Evolutionary conservation across 2,888 invertebrate species (phyloP).

Genomic region (Iselma pallidipennis): DNA sequence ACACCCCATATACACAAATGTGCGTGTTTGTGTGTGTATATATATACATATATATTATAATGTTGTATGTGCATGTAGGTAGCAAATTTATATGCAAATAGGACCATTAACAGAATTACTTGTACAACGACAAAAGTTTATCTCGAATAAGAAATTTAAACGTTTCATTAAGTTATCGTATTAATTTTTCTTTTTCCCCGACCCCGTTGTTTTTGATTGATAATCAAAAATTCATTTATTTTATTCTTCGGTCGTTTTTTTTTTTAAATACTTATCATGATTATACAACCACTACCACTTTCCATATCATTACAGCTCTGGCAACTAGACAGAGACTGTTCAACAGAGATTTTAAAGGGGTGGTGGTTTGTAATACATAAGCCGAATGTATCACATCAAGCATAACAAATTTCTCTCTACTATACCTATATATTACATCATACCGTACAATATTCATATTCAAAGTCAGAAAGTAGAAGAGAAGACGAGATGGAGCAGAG

Average conservation of each 20-base stretch:
- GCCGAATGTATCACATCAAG: neutral
- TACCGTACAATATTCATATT: neutral
- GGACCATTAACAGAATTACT: neutral
- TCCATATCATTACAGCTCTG: neutral
- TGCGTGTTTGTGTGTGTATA: neutral
- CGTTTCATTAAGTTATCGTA: no score
- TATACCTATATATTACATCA: neutral
- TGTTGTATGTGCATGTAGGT: neutral
- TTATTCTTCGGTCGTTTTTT: no score
- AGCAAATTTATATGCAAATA: neutral
- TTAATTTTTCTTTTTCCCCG: no score
- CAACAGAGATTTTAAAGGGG: neutral
- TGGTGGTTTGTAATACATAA: neutral
- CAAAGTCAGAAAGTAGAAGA: neutral
- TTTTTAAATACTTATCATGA: no score
- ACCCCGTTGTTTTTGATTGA: no score
- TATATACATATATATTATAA: no score
- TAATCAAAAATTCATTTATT: no score
- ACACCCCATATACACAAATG: constrained; percentile 12
- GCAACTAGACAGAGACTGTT: neutral
- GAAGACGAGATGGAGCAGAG: neutral
- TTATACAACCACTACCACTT: neutral
- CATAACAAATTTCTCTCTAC: neutral
- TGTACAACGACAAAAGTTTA: no score
- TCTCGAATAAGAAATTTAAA: no score